Evolutionary conservation across 1,140 invertebrate genomes (phyloP), one percentile per base, ranked within the genome.

Genomic region (Rhopalosiphum maidis): DNA sequence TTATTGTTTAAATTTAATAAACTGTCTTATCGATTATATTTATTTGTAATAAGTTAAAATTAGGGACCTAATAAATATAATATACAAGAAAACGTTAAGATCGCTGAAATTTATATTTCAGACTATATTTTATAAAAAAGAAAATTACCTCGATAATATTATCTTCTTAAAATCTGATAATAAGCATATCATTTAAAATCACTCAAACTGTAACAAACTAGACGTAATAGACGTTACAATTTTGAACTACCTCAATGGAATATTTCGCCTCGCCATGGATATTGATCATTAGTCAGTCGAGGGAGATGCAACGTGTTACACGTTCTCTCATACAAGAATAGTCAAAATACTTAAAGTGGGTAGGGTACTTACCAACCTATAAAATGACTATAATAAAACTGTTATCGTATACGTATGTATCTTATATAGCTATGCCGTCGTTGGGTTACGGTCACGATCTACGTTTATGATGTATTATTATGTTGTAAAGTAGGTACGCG

Each of bases 161-260:
- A n/a, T n/a, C 9, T 0, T 1, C 30, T 77, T 1, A 18, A n/a
- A n/a, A 18, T n/a, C n/a, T 18, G 15, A 0, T n/a, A 68, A n/a
- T n/a, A 68, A 5, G 9, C 7, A 3, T 41, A 30, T 30, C 21
- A 15, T 77, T 77, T 5, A 77, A 77, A n/a, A 77, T 35, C 5
- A 77, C 11, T 77, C 15, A 5, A n/a, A 77, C 30, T 18, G 60
- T 77, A n/a, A n/a, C 30, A 25, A 7, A 9, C 7, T 23, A 30
- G 4, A 68, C 60, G 3, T 68, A 54, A 2, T 21, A n/a, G 30
- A 68, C 60, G 11, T 4, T 6, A n/a, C 9, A n/a, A 15, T n/a
- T n/a, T 68, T n/a, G 11, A n/a, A n/a, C n/a, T n/a, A 18, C 30
- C 15, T 5, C 18, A 68, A 11, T 1, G 30, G 30, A n/a, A n/a